phyloP scores from a whole-genome alignment of 2,113 vertebrate species.

The Sclerurus mexicanus region DNA sequence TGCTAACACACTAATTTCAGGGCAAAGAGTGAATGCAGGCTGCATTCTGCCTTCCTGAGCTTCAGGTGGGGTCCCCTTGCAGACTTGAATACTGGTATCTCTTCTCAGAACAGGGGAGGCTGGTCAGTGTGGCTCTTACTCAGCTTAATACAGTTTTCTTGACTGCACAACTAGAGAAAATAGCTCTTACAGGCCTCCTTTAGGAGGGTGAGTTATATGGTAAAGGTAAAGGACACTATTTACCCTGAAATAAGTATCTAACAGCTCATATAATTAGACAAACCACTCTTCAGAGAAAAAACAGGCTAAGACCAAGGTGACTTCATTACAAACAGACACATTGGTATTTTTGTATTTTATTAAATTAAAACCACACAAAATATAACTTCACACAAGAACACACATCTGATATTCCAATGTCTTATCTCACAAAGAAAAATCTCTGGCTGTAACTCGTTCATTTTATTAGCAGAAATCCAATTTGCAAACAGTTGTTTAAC shows the following conservation, averaged over 20 bases:
- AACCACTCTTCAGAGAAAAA: not conserved
- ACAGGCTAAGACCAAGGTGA: not conserved
- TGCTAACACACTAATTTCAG: not conserved
- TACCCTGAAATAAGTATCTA: not conserved
- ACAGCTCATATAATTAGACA: not conserved
- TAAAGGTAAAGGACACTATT: not conserved
- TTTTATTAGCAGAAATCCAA: constrained; percentile 50
- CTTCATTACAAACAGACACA: not conserved
- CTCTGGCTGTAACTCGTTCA: constrained; percentile 4
- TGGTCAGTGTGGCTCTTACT: not conserved
- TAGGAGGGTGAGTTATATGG: not conserved
- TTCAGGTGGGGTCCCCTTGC: not conserved
- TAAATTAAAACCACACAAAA: constrained; percentile 63
- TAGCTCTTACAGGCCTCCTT: not conserved
- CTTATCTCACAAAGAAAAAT: constrained; percentile 27
- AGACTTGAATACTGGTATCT: not conserved
- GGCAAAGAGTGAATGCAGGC: not conserved
- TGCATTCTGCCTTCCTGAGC: not conserved
- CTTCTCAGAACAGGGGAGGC: not conserved
- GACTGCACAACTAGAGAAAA: not conserved
- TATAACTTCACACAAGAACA: constrained; percentile 43
- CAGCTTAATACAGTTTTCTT: not conserved
- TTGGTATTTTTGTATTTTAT: constrained; percentile 30
- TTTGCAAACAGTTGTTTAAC: constrained; percentile 63
- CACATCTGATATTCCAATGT: constrained; percentile 14